Conservation (phyloP, 2,888 invertebrate genomes). For the Morpho achilles region DNA sequence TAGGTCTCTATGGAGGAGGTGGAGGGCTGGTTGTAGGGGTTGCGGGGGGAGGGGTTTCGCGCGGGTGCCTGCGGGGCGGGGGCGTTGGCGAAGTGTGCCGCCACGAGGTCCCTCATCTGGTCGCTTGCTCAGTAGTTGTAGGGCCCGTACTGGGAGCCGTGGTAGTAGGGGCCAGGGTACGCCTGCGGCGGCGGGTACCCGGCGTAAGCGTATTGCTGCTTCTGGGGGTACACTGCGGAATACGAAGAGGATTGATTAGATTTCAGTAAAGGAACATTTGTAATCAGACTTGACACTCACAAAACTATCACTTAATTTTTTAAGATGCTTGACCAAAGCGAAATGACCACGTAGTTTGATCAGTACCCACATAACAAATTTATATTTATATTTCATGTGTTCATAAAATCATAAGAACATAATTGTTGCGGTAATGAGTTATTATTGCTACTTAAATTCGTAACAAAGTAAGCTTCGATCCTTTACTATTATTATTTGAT, state of each 20-base stretch:
- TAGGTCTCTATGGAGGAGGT: constrained; percentile 54
- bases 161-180: constrained; percentile 93
- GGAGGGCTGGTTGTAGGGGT: constrained; percentile 33
- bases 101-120: constrained; percentile 76
- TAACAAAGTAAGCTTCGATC: no score
- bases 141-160: constrained; percentile 94
- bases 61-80: constrained; percentile 73
- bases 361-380: no score
- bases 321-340: no score
- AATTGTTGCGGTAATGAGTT: no score
- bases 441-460: no score
- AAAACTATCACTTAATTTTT: no score
- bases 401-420: no score
- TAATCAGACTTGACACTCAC: no score
- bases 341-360: no score
- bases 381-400: no score
- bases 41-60: constrained; percentile 50
- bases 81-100: constrained; percentile 66
- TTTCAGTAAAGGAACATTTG: no score
- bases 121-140: constrained; percentile 90
- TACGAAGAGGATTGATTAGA: background rate
- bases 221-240: constrained; percentile 92
- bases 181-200: constrained; percentile 91
- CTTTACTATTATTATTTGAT: no score
- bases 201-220: constrained; percentile 95